Conservation (phyloP, 2,888 invertebrate species). For the Acleris laterana region DNA sequence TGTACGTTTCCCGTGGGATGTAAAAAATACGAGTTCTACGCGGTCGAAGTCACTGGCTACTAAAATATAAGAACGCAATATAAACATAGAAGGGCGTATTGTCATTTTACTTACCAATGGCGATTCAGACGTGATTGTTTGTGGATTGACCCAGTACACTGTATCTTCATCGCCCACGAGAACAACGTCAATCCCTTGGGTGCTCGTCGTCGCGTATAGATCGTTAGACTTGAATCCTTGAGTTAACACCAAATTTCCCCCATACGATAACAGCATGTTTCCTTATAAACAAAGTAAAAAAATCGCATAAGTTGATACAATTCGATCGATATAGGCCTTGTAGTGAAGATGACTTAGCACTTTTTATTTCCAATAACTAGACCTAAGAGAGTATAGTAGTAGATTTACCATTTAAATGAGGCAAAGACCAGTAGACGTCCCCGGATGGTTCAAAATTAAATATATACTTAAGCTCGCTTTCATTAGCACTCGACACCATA, state of each 20-base stretch:
- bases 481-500: conserved; percentile 64
- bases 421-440: conserved; percentile 75
- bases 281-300: conserved; percentile 62
- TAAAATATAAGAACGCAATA: too few relatives aligned
- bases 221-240: conserved; percentile 87
- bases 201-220: conserved; percentile 68
- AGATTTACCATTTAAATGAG: conserved; percentile 69
- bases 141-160: conserved; percentile 89
- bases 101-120: conserved; percentile 81
- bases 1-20: too few relatives aligned
- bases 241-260: conserved; percentile 90
- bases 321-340: too few relatives aligned
- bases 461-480: conserved; percentile 72
- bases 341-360: too few relatives aligned
- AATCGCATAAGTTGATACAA: too few relatives aligned
- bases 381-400: background rate
- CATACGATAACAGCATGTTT: conserved; percentile 93
- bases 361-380: too few relatives aligned
- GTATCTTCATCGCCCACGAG: conserved; percentile 91
- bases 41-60: too few relatives aligned
- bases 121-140: conserved; percentile 79
- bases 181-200: conserved; percentile 91
- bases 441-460: conserved; percentile 59
- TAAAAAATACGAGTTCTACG: too few relatives aligned
- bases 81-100: background rate